Conservation (phyloP, 2,113 vertebrate genomes). For the Mystacornis crossleyi region DNA sequence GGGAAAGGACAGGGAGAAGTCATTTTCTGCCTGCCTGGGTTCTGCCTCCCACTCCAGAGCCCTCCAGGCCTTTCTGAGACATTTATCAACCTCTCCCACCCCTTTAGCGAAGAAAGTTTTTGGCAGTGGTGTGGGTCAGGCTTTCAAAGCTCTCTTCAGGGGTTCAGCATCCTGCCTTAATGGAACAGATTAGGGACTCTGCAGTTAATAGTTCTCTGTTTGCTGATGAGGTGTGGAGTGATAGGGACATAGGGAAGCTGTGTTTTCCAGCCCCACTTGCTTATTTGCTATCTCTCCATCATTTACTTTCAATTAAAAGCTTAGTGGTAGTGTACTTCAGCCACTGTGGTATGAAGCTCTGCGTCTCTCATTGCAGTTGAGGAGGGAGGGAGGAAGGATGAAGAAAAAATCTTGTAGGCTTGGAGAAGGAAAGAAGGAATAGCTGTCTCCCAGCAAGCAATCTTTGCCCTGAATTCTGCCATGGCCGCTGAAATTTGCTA, state of each 20-base stretch:
- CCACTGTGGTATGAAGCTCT: neutral
- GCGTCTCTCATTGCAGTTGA: slow-evolving; percentile 11
- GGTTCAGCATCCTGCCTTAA: neutral
- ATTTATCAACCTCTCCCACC: neutral
- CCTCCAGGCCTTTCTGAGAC: neutral
- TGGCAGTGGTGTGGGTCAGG: neutral
- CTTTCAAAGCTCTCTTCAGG: neutral
- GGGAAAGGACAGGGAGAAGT: neutral
- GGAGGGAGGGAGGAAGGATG: neutral
- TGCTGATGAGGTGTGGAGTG: neutral
- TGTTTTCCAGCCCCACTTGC: neutral
- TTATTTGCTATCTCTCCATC: slow-evolving; percentile 43
- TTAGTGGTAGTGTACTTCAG: slow-evolving; percentile 11
- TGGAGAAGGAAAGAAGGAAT: neutral
- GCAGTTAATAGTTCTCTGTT: neutral
- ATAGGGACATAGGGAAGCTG: neutral
- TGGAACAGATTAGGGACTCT: neutral
- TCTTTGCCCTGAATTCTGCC: neutral
- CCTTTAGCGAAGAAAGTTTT: neutral
- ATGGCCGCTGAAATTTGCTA: neutral
- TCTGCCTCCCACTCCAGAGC: neutral
- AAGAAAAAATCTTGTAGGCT: neutral
- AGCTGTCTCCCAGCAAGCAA: neutral
- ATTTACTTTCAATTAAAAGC: slow-evolving; percentile 72
- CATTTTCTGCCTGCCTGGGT: neutral